These are phyloP conservation scores for Andricus quercusramuli DNA, from an alignment of 2,888 invertebrate genomes.

Conservation along the genomic window DNA sequence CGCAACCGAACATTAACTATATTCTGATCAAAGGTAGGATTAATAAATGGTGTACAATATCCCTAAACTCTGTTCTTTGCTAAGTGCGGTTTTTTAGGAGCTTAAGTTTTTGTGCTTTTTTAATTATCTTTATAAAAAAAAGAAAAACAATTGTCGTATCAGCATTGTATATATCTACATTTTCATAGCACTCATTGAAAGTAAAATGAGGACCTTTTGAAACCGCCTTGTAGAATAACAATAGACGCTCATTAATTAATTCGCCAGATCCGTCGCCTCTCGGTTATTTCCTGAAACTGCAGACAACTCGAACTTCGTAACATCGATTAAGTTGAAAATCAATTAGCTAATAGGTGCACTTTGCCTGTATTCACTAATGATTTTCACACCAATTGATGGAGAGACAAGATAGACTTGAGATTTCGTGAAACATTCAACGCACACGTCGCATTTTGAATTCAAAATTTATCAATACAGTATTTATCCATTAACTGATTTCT, in stretches of 20 bases:
- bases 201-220: conserved; percentile 25
- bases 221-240: conserved; percentile 13
- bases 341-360: conserved; percentile 25
- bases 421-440: neutral
- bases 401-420: neutral
- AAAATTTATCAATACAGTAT: neutral
- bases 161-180: neutral
- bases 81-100: no score
- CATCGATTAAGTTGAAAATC: conserved; percentile 29
- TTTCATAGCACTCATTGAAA: conserved; percentile 12
- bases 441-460: neutral
- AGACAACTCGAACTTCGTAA: conserved; percentile 20
- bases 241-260: conserved; percentile 33
- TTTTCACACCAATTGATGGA: conserved; percentile 25
- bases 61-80: no score
- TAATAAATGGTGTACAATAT: no score
- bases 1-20: no score
- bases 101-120: no score
- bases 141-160: neutral
- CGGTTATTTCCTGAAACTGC: conserved; percentile 29
- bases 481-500: no score
- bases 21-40: no score
- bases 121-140: neutral
- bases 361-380: conserved; percentile 1
- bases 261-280: conserved; percentile 19